phyloP scores from a whole-genome alignment of 2,113 vertebrate genomes.

The Acanthochromis polyacanthus region DNA sequence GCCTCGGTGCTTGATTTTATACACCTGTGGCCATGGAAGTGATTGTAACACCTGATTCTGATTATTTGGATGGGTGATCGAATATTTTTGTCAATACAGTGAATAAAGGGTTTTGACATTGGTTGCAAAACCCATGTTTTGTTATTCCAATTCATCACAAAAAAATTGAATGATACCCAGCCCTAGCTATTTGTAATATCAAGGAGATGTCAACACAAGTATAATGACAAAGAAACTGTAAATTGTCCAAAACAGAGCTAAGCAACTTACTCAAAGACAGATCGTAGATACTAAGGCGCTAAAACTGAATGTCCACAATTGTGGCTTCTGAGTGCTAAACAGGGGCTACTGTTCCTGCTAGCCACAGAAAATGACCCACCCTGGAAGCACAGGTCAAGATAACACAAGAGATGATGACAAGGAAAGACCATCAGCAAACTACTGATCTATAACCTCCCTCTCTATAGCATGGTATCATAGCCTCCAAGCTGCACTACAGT shows the following conservation, averaged over 20 bases:
- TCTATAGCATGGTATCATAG: neutral
- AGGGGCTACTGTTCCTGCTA: neutral
- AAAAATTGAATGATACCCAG: slow-evolving; percentile 7
- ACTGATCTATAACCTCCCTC: neutral
- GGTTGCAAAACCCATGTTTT: neutral
- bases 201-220: neutral
- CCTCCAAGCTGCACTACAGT: neutral
- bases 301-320: no score
- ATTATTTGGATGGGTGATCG: no score
- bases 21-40: no score
- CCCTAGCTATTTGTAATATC: slow-evolving; percentile 1
- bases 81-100: no score
- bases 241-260: neutral
- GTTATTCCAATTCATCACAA: neutral
- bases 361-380: no score
- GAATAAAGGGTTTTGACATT: no score
- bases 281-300: neutral
- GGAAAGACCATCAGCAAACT: neutral
- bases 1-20: no score
- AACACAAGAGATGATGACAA: no score
- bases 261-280: neutral
- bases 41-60: no score
- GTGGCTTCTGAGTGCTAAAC: neutral
- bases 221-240: neutral
- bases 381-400: no score